Base-by-base conservation (phyloP, 2,888 invertebrate species). In the Pammene aurita region DNA sequence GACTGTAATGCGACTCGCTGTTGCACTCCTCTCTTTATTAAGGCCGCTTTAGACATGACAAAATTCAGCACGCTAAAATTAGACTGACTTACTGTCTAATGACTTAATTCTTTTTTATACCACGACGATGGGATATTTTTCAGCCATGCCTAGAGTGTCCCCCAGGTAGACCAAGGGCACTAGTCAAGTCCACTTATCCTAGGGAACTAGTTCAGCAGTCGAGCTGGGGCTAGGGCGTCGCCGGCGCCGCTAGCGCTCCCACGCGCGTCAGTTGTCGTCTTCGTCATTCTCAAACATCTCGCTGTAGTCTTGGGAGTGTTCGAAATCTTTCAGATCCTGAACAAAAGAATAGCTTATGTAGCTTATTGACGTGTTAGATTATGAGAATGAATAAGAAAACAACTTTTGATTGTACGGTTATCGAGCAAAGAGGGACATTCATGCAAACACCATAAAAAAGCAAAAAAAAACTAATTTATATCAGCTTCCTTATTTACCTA, bases 261-360 rank as follows among this genome's bases (percentile, higher is more conserved):
- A 71, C 63, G 66, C 66, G 66, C 67, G 80, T 90, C 87, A 90
- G 86, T 90, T 88, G 84, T 92, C 90, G 67, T 92, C 93, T 74
- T 92, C 93, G 67, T 92, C 93, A 87, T 90, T 89, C 85, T 93
- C 93, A 89, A 92, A 93, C 86, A 92, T 85, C 76, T 93, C 90
- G 85, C 85, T 88, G 86, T 89, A 93, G 76, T 91, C 91, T 75
- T 84, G 86, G 74, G 90, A 85, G 78, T 88, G 86, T 79, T 91
- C 89, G 83, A 84, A 91, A 76, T 92, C 92, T 85, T 84, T 89
- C 81, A 93, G 84, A 80, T 92, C 92, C 93, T 93, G 86, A 80
- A 87, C 83, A 88, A 79, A 85, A 84, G 80, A 75, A 75, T 52
- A 72, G 62, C 56, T 18, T 34, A 26, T 66, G 7, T 41, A 52